These are phyloP conservation scores for Coccyzus lansbergi DNA, from an alignment of 2,797 vertebrate species.

Conservation along the genomic window DNA sequence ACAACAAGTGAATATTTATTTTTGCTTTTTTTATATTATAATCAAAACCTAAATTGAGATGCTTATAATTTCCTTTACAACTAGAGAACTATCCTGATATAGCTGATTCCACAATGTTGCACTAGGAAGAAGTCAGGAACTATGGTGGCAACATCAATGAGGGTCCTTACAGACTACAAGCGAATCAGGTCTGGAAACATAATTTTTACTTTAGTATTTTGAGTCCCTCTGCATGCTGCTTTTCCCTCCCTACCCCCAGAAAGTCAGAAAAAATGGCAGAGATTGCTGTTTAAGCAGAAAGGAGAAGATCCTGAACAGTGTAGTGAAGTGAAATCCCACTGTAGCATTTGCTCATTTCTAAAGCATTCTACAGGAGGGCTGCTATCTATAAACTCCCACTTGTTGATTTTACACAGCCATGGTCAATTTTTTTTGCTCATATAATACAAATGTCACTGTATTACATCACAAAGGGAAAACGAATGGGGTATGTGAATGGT, in stretches of 20 bases:
- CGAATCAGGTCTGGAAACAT: neutral
- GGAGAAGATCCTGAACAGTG: neutral
- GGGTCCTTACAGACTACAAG: neutral
- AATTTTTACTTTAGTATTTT: neutral
- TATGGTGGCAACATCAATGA: neutral
- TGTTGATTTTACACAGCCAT: neutral
- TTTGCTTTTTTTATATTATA: neutral
- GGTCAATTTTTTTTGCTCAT: neutral
- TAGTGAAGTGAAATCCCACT: neutral
- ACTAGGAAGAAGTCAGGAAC: neutral
- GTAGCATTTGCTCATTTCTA: neutral
- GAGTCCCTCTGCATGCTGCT: neutral
- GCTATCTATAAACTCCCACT: neutral
- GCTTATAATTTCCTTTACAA: neutral
- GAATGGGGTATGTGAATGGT: neutral
- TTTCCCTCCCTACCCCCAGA: neutral
- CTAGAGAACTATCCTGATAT: neutral
- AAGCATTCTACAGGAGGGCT: neutral
- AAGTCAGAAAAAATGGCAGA: neutral
- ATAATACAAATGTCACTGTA: neutral
- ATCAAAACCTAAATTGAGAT: conserved; percentile 3
- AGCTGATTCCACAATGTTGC: neutral
- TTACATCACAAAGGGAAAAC: neutral
- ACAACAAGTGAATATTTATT: neutral
- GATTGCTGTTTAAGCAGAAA: neutral